Evolutionary conservation across 2,888 invertebrate species (phyloP), one percentile per base, ranked within the genome.

Genomic region (Trilocha varians): DNA sequence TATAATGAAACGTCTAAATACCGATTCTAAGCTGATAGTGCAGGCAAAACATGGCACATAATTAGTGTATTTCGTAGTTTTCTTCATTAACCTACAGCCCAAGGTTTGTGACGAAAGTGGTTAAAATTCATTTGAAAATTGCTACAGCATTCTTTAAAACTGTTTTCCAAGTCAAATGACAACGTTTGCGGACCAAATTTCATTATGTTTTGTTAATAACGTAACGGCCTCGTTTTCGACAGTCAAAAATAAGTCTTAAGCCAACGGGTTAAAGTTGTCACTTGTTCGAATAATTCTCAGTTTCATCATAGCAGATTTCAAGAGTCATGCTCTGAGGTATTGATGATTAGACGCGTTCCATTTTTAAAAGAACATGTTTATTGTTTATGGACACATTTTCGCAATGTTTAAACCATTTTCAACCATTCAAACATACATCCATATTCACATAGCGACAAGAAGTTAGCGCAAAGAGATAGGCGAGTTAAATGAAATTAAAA

Each of bases 161-260:
- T 71, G 52, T 57, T 80, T 79, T 72, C 76, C 72, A 78, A 80
- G 71, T 77, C 77, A 76, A 78, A 82, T 76, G 63, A 63, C 67
- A 68, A 70, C 73, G 71, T 61, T 54, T 47, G 60, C 57, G 62
- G 66, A 76, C 60, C 67, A 72, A 75, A 77, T 72, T 62, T 62
- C 56, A 57, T 74, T 75, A 67, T 73, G 52, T 57, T 55, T 49
- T 45, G 45, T 56, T 55, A 60, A 56, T 55, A 43, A 42, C 39
- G 40, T 45, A 39, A 43, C 45, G 43, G 17, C 16, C 18, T 17
- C 5, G 15, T 11, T n/a, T 43, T 32, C 5, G 41, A 18, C 42
- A 32, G 16, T 13, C 9, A 36, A 42, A 33, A 34, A 14, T 16
- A 39, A 16, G 41, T 46, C 45, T 8, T 57, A 50, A 42, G 1